Conservation (phyloP, 2,113 vertebrate species). For the Indri indri region DNA sequence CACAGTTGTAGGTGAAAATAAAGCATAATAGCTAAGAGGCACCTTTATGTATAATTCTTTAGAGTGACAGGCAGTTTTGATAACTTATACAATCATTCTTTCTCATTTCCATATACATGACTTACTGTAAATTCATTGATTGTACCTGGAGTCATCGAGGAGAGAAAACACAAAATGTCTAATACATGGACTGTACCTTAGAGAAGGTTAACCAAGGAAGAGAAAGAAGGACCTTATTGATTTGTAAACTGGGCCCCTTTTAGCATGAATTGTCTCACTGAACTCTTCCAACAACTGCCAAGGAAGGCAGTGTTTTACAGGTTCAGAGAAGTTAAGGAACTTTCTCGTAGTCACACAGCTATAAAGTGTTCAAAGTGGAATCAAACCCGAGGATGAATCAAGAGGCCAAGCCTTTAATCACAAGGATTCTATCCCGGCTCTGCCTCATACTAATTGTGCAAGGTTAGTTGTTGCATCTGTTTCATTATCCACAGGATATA, state of each 20-base stretch:
- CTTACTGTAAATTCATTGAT: conserved; percentile 10
- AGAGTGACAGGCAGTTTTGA: conserved; percentile 69
- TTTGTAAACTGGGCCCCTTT: background rate
- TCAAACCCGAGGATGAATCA: background rate
- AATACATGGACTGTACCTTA: background rate
- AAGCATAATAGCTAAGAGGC: conserved; percentile 75
- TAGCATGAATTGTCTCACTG: background rate
- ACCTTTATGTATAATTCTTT: conserved; percentile 23
- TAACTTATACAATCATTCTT: conserved; percentile 54
- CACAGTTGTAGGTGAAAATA: conserved; percentile 65
- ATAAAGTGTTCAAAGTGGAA: background rate
- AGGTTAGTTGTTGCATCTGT: too few species aligned
- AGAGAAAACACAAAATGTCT: background rate
- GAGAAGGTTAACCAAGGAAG: background rate
- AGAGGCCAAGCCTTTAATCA: background rate
- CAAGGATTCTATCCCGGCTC: background rate
- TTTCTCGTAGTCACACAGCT: background rate
- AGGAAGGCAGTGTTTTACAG: background rate
- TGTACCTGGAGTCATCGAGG: background rate
- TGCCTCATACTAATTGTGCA: background rate
- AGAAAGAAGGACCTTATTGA: background rate
- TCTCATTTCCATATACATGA: conserved; percentile 60
- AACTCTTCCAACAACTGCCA: background rate
- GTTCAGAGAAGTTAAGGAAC: background rate
- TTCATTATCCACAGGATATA: background rate